A percentile compares a stretch with the other conserved stretches of the same genome.
phyloP scores from a whole-genome alignment of 2,797 vertebrate genomes.

The Protonibea diacanthus region DNA sequence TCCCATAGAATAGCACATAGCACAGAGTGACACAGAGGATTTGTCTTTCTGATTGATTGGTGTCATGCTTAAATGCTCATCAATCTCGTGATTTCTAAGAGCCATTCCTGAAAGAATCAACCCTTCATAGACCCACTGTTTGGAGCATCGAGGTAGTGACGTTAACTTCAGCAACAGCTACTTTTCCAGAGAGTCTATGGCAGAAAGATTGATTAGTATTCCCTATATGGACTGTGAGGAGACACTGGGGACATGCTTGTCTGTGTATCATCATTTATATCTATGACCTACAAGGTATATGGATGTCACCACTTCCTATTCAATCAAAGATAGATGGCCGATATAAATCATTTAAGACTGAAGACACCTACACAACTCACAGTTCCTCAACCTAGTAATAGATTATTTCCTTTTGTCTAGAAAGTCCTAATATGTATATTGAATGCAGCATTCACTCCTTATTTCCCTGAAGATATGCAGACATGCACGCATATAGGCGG shows the following conservation, averaged over 20 bases:
- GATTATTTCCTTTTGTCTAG: slow-evolving; percentile 37
- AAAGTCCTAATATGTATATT: slow-evolving; percentile 23
- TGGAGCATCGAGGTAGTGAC: slow-evolving; percentile 36
- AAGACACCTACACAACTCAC: slow-evolving; percentile 44
- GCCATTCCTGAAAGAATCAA: slow-evolving; percentile 63
- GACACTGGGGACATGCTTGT: slow-evolving; percentile 64
- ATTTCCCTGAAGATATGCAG: slow-evolving; percentile 19
- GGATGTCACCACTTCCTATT: slow-evolving; percentile 72
- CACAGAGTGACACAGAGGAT: slow-evolving; percentile 67
- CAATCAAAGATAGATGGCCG: slow-evolving; percentile 71
- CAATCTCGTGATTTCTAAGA: slow-evolving; percentile 74
- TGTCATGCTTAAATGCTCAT: slow-evolving; percentile 79
- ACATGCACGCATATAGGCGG: neutral
- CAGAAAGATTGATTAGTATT: slow-evolving; percentile 77
- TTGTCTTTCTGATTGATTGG: slow-evolving; percentile 80
- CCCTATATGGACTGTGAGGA: slow-evolving; percentile 60
- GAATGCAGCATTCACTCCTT: slow-evolving; percentile 26
- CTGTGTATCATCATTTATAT: slow-evolving; percentile 75
- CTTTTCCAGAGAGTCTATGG: slow-evolving; percentile 60
- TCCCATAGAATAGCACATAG: slow-evolving; percentile 68
- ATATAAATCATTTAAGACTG: slow-evolving; percentile 68
- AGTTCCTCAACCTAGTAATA: slow-evolving; percentile 22
- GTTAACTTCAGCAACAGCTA: slow-evolving; percentile 57
- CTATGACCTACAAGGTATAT: slow-evolving; percentile 76
- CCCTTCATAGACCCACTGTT: slow-evolving; percentile 33